These are phyloP conservation scores for Brachionus asplanchnoidis DNA, from an alignment of 1,140 invertebrate genomes.

Conservation along the genomic window DNA sequence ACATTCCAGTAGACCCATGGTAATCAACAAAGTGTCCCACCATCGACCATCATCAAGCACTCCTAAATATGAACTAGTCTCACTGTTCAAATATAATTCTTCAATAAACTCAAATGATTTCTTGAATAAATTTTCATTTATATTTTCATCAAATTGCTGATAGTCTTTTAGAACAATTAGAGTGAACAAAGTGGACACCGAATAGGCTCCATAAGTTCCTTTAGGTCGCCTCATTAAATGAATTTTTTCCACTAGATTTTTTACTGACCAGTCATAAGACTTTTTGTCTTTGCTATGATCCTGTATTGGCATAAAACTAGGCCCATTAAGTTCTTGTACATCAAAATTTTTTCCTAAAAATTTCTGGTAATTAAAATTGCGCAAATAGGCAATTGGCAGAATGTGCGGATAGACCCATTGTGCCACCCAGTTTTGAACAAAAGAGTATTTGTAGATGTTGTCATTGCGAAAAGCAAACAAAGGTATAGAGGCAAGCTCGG, in stretches of 20 bases:
- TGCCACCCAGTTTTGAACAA: conserved; percentile 37
- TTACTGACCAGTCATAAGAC: neutral
- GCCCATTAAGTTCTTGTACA: neutral
- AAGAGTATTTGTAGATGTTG: conserved; percentile 11
- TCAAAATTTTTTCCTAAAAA: conserved; percentile 8
- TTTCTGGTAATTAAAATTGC: conserved; percentile 30
- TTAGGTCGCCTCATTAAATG: conserved; percentile 8
- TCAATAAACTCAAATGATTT: conserved; percentile 35
- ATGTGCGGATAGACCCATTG: conserved; percentile 41
- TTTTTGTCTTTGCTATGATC: neutral
- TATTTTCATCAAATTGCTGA: conserved; percentile 23
- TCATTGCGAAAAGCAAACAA: conserved; percentile 30
- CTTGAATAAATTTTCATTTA: neutral
- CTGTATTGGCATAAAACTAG: neutral
- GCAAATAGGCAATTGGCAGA: conserved; percentile 35
- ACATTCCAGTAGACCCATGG: neutral
- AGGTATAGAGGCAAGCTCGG: conserved; percentile 2
- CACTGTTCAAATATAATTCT: conserved; percentile 11
- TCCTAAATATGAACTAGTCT: conserved; percentile 12
- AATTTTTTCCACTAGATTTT: conserved; percentile 32
- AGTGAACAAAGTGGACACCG: conserved; percentile 15
- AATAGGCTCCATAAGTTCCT: conserved; percentile 37
- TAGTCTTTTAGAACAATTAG: conserved; percentile 20
- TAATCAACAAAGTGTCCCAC: conserved; percentile 34
- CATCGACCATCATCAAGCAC: conserved; percentile 34